Evolutionary conservation across 2,888 invertebrate species (phyloP).

Genomic region (Acrobasis repandana): DNA sequence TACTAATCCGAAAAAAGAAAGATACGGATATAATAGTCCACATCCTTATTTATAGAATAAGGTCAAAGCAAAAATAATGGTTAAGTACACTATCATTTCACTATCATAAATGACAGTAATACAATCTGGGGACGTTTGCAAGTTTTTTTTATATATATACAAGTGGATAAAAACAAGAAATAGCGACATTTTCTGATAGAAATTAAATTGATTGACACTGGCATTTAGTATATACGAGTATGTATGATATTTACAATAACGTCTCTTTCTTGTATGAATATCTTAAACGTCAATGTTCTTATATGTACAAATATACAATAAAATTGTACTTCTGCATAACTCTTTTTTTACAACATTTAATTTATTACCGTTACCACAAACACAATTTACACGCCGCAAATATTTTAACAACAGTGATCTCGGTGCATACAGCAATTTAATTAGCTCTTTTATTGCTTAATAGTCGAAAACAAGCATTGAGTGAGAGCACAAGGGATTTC

Average conservation of each 20-base stretch:
- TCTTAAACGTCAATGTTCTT: not conserved
- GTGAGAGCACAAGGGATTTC: conserved; percentile 22
- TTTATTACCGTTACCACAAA: conserved; percentile 10
- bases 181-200: too few species aligned
- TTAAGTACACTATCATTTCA: too few species aligned
- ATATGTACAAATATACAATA: not conserved
- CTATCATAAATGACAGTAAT: too few species aligned
- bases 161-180: too few species aligned
- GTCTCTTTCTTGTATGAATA: not conserved
- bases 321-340: not conserved
- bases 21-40: too few species aligned
- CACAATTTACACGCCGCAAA: not conserved
- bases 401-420: not conserved
- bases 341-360: conserved; percentile 3
- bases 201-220: too few species aligned
- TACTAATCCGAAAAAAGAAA: too few species aligned
- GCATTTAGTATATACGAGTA: too few species aligned
- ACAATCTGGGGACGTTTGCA: too few species aligned
- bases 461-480: conserved; percentile 14
- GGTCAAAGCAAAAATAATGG: too few species aligned
- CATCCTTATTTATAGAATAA: too few species aligned
- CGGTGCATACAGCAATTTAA: conserved; percentile 2
- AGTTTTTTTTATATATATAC: too few species aligned
- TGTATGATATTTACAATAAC: not conserved
- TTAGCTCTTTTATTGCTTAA: conserved; percentile 20